Percentiles rank a stretch among this genome's conserved stretches.
phyloP scores from a whole-genome alignment of 2,888 invertebrate species.

The Laothoe populi region DNA sequence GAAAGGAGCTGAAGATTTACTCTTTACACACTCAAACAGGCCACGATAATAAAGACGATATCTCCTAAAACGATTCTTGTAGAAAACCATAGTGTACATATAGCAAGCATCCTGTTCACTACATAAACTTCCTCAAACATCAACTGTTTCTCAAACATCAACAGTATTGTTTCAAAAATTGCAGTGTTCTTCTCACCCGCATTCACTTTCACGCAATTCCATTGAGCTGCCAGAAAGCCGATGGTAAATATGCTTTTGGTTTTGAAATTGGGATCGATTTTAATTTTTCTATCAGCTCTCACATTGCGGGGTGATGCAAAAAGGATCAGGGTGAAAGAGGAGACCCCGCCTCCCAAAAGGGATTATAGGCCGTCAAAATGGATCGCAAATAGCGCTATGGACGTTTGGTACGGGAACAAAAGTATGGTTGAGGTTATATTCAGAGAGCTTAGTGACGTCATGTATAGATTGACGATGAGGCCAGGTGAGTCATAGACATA shows the following conservation, averaged over 20 bases:
- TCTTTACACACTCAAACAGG: too few species aligned
- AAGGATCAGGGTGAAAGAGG: slow-evolving; percentile 26
- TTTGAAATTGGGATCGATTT: slow-evolving; percentile 1
- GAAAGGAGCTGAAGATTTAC: too few species aligned
- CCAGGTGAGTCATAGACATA: slow-evolving; percentile 51
- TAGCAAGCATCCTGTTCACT: slow-evolving; percentile 4
- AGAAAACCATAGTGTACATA: background rate
- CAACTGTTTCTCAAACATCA: slow-evolving; percentile 17
- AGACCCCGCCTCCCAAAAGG: slow-evolving; percentile 33
- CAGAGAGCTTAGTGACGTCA: slow-evolving; percentile 56
- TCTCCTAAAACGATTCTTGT: background rate
- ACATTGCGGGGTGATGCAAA: slow-evolving; percentile 1
- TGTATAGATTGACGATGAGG: slow-evolving; percentile 55
- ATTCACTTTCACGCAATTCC: background rate
- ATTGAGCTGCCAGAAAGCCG: background rate
- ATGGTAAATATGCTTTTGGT: slow-evolving; percentile 23
- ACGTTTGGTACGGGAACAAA: slow-evolving; percentile 70
- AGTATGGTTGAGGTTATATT: slow-evolving; percentile 61
- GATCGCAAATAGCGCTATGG: slow-evolving; percentile 65
- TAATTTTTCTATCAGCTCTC: slow-evolving; percentile 15
- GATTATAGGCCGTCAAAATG: slow-evolving; percentile 63
- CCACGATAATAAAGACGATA: too few species aligned
- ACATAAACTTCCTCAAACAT: slow-evolving; percentile 23
- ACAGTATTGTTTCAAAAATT: background rate
- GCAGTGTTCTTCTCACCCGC: background rate